Base-by-base conservation (phyloP, 53 echinoderm and acorn worm species). In the Holothuria scabra region DNA sequence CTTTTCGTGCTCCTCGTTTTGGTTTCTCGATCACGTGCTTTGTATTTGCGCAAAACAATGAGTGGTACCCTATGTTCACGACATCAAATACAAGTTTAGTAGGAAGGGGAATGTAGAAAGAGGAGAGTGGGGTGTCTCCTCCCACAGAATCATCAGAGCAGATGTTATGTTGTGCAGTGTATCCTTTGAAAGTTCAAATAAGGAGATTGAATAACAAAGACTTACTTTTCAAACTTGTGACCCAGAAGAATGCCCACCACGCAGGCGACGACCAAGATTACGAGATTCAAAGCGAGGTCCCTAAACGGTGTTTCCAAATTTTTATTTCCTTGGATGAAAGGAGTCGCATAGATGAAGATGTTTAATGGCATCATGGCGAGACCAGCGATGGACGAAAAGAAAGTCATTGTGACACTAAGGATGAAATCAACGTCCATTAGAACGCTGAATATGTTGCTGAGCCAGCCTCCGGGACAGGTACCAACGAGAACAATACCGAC, bases 331-430 rank as follows among this genome's bases (percentile, higher is more conserved):
- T 79, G 83, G 10, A 87, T 81, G 87, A 97, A 92, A 21, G 86
- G 84, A 12, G 89, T 79, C 18, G 94, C 90, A 65, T 97, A 97
- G 85, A 97, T 88, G 83, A 88, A 79, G 64, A 97, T 88, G 52
- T 97, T 97, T 11, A 97, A 78, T 0, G 97, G 94, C 94, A 93
- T 97, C 90, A 97, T 90, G 2, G 66, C 90, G 60, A 97, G 76
- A 13, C 94, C 94, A 23, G 85, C 64, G 52, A 97, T 85, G 46
- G 94, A 89, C n/a, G 93, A 97, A 80, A 94, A 90, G 72, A 91
- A 90, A 8, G 97, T 97, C 97, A 97, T 97, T 12, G 94, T 94
- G 18, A 97, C 79, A 46, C 97, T 94, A 24, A 97, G 89, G 19
- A 88, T 83, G 30, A 94, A 86, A 68, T 97, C 97, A 60, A 89